Evolutionary conservation across 2,888 invertebrate genomes (phyloP).

Genomic region (Eupithecia insigniata): DNA sequence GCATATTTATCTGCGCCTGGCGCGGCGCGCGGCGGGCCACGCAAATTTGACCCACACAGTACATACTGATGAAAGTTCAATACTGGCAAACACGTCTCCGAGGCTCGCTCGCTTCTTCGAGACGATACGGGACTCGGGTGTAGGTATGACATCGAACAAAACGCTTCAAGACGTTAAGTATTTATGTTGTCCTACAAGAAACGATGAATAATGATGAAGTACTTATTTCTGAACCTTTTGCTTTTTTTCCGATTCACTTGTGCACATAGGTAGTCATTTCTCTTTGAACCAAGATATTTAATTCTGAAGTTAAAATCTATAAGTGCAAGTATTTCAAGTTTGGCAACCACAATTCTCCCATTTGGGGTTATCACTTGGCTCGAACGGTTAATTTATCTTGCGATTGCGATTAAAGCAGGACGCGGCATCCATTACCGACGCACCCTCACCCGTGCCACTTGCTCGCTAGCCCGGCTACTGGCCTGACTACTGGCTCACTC

Average conservation of each 20-base stretch:
- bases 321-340: not conserved
- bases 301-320: not conserved
- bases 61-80: conserved; percentile 16
- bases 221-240: not conserved
- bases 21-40: not conserved
- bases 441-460: conserved; percentile 21
- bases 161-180: not conserved
- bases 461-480: conserved; percentile 6
- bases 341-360: conserved; percentile 7
- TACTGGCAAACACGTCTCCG: not conserved
- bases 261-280: not conserved
- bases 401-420: conserved; percentile 21
- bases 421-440: conserved; percentile 31
- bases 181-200: not conserved
- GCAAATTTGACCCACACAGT: conserved; percentile 16
- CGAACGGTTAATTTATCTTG: conserved; percentile 5
- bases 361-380: conserved; percentile 12
- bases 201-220: not conserved
- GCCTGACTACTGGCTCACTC: not conserved
- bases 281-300: not conserved
- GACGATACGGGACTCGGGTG: not conserved
- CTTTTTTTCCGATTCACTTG: not conserved
- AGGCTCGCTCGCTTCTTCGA: not conserved
- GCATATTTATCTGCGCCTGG: conserved; percentile 17
- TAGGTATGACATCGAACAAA: not conserved